These are phyloP conservation scores for Torymus tubicola DNA, from an alignment of 2,888 invertebrate genomes.

Conservation along the genomic window DNA sequence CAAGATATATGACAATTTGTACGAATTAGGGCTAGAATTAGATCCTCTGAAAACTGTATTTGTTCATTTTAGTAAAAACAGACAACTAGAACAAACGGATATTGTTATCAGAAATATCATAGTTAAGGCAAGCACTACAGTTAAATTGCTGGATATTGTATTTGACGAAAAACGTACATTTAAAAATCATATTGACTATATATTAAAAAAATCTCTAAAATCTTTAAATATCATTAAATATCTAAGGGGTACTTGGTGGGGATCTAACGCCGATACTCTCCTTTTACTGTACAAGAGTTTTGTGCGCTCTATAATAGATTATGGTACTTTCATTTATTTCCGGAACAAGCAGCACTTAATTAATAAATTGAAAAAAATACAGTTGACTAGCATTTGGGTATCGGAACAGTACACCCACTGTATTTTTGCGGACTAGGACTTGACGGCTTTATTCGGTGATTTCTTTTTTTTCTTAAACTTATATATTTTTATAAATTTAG, in stretches of 20 bases:
- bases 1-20: too few relatives aligned
- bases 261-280: background rate
- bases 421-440: too few relatives aligned
- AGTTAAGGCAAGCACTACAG: conserved; percentile 7
- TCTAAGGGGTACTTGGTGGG: conserved; percentile 29
- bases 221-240: conserved; percentile 32
- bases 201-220: background rate
- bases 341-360: background rate
- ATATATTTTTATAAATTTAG: too few relatives aligned
- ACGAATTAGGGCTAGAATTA: too few relatives aligned
- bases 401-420: conserved; percentile 1
- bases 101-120: background rate
- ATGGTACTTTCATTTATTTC: conserved; percentile 31
- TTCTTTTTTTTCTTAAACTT: too few relatives aligned
- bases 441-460: too few relatives aligned
- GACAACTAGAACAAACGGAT: conserved; percentile 1
- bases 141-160: background rate
- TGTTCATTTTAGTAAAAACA: conserved; percentile 35
- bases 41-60: conserved; percentile 16
- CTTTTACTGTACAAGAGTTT: conserved; percentile 24
- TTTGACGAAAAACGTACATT: conserved; percentile 20
- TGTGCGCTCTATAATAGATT: conserved; percentile 34
- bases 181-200: background rate
- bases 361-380: conserved; percentile 7
- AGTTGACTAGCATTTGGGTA: conserved; percentile 13